A percentile compares a stretch with the other conserved stretches of the same genome.
Conservation (phyloP, 2,888 invertebrate genomes). For the Heliconius charithonia region DNA sequence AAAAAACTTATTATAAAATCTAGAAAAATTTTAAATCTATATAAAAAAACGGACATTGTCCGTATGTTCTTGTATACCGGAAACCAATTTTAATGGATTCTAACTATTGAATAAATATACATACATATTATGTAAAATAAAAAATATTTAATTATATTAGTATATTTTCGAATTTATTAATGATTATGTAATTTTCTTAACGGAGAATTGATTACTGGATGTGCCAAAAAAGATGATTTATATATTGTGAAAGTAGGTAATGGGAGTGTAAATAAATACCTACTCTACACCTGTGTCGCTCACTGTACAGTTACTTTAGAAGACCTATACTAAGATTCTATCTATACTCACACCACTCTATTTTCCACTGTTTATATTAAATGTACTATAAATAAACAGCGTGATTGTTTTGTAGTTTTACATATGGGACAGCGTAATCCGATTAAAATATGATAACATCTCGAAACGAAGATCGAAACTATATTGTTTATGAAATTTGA, state of each 20-base stretch:
- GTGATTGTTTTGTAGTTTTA: conserved; percentile 42
- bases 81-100: conserved; percentile 16
- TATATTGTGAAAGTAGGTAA: conserved; percentile 58
- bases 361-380: conserved; percentile 44
- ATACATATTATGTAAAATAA: background rate
- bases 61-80: background rate
- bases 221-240: conserved; percentile 48
- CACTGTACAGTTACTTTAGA: conserved; percentile 71
- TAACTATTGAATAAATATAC: conserved; percentile 8
- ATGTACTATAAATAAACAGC: conserved; percentile 35
- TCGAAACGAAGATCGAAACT: background rate
- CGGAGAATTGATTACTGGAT: conserved; percentile 1
- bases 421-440: background rate
- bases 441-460: background rate
- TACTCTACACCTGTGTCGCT: conserved; percentile 80
- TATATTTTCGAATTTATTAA: conserved; percentile 22
- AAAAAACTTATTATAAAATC: conserved; percentile 2
- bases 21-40: background rate
- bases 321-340: conserved; percentile 49
- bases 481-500: background rate
- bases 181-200: background rate
- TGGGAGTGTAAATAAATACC: conserved; percentile 71
- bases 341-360: conserved; percentile 41
- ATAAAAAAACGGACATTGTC: background rate
- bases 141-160: conserved; percentile 12